Evolutionary conservation across 2,113 vertebrate genomes (phyloP), one percentile per base, ranked within the genome.

Genomic region (Eurypyga helias): DNA sequence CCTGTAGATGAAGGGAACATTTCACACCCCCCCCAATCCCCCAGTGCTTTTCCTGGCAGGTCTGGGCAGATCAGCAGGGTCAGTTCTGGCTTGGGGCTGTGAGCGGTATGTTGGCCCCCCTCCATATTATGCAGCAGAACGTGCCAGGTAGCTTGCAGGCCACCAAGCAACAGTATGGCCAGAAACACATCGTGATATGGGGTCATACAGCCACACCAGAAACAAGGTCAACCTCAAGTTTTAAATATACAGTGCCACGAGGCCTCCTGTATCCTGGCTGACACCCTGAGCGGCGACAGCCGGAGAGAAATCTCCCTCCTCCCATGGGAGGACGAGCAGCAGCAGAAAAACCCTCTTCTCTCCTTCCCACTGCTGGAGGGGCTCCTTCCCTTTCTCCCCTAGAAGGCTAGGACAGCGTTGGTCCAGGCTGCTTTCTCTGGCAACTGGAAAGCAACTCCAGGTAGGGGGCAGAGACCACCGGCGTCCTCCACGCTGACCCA

Each of bases 51-150:
- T 87, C 33, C 81, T 96, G 83, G 79, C 86, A 96, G 76, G n/a
- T 54, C 76, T 72, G 52, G 36, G 49, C 49, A 88, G 87, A 94
- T 36, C 79, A 90, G 75, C 85, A 80, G 76, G 91, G 66, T 48
- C 70, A 83, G 28, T 86, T 83, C 83, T 95, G 94, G 93, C 83
- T 87, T 69, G 51, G 46, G 69, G 83, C 46, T 87, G 17, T 55
- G 14, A 87, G 67, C 33, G 91, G 72, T n/a, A 62, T 13, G 64
- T 60, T 94, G 93, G 64, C 64, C 20, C 5, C 60, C 2, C 29
- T 86, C 89, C 89, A 75, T 7, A 26, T 29, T 11, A 67, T 26
- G 72, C 60, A 94, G 89, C 55, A 77, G 70, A 77, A 72, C 18
- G 19, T 28, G 66, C 41, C 89, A 89, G 76, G 76, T 78, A 89